Evolutionary conservation across 2,113 vertebrate species (phyloP), one percentile per base, ranked within the genome.

Genomic region (Origma solitaria): DNA sequence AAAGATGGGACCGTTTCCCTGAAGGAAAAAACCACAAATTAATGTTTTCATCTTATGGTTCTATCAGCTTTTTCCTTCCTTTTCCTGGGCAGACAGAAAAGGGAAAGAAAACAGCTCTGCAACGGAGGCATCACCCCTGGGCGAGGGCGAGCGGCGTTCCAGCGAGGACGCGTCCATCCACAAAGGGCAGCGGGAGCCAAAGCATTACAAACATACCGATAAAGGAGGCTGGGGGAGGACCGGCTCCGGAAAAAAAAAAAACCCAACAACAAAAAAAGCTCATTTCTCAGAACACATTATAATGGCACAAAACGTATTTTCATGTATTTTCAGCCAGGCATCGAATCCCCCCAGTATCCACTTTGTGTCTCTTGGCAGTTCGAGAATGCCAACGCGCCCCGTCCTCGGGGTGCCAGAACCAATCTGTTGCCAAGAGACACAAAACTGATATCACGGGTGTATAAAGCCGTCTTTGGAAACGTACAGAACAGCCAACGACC

Each of bases 401-500:
- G 7, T 94, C 93, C 95, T 95, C 57, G 2, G 94, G 92, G 94
- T 94, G 93, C 94, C 95, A 96, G 88, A 93, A 71, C 92, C 94
- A 61, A 95, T 93, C 92, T 94, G 96, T 95, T 97, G 96, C 96
- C 96, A 97, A 97, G 96, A 97, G 95, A 96, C 92, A 96, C 94
- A 95, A 93, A 96, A 92, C 90, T 82, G 93, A 90, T 96, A 93
- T 24, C 90, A 45, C 3, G 51, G 88, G 90, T 10, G 82, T 24
- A 78, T 64, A 88, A 93, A 95, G 93, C 71, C 5, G 8, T 33
- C 95, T 94, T 47, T 92, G 93, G 94, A 95, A 97, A 62, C 10
- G 15, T 15, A 94, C 0, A 38, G 18, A 94, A 24, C 51, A 73
- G 82, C 7, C 2, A 90, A 53, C 53, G 88, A 95, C 94, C 95